phyloP scores from a whole-genome alignment of 1,140 invertebrate genomes.

The Manduca sexta region DNA sequence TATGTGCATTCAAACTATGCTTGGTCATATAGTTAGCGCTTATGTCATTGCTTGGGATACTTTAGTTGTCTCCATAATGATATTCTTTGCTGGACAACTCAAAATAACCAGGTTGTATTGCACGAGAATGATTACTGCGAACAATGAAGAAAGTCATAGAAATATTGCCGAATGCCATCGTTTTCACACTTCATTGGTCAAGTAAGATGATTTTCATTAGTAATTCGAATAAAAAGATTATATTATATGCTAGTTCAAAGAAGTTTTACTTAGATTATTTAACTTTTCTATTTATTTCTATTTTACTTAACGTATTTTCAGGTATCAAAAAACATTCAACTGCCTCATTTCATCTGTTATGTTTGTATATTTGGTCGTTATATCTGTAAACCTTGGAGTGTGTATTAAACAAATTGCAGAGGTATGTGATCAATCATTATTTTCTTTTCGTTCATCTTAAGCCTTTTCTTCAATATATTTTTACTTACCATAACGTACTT shows the following conservation, averaged over 20 bases:
- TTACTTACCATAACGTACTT: too few species aligned
- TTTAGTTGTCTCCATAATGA: constrained; percentile 34
- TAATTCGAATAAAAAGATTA: not conserved
- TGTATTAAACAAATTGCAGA: constrained; percentile 38
- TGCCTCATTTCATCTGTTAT: constrained; percentile 37
- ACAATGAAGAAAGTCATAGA: constrained; percentile 11
- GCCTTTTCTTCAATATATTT: too few species aligned
- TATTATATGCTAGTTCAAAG: not conserved
- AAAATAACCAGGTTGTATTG: constrained; percentile 27
- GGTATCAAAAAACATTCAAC: constrained; percentile 37
- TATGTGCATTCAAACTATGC: constrained; percentile 30
- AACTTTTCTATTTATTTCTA: not conserved
- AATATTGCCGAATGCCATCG: constrained; percentile 33
- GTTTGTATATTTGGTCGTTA: constrained; percentile 39
- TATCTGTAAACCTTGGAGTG: constrained; percentile 38
- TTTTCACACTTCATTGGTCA: constrained; percentile 27
- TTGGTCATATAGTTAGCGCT: constrained; percentile 33
- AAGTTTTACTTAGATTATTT: not conserved
- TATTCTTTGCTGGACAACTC: constrained; percentile 43
- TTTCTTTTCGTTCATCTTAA: not conserved
- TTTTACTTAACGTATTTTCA: constrained; percentile 18
- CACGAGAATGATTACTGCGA: constrained; percentile 12
- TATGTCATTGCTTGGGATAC: constrained; percentile 44
- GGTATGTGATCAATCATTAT: constrained; percentile 16
- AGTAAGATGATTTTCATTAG: constrained; percentile 23